These are phyloP conservation scores for Darevskia mixta DNA, from an alignment of 2,797 vertebrate species.

Conservation along the genomic window DNA sequence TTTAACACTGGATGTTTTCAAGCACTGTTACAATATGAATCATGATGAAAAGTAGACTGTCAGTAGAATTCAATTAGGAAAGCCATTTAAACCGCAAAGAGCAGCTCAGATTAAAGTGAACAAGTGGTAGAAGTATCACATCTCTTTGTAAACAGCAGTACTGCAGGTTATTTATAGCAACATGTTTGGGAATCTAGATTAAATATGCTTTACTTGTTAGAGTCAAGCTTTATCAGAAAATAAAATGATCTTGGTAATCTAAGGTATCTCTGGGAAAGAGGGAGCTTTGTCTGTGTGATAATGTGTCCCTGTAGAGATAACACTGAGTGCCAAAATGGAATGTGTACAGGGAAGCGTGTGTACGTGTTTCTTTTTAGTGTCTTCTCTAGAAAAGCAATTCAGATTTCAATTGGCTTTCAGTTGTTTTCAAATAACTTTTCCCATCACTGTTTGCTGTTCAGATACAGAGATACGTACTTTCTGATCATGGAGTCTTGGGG, in stretches of 20 bases:
- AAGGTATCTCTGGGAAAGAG: conserved; percentile 2
- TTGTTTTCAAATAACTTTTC: conserved; percentile 31
- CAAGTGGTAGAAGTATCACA: conserved; percentile 12
- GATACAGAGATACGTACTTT: neutral
- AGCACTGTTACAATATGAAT: neutral
- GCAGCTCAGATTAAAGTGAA: conserved; percentile 23
- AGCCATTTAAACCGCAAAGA: conserved; percentile 33
- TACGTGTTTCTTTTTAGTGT: neutral
- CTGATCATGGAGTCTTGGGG: neutral
- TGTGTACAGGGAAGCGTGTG: accelerated
- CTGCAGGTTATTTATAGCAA: conserved; percentile 44
- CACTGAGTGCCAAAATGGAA: neutral
- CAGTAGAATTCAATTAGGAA: conserved; percentile 41
- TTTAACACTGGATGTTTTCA: neutral
- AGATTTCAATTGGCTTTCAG: neutral
- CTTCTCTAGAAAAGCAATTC: conserved; percentile 13
- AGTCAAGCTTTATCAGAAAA: conserved; percentile 25
- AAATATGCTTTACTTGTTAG: conserved; percentile 40
- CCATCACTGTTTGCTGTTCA: conserved; percentile 14
- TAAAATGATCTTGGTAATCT: conserved; percentile 16
- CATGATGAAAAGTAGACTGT: neutral
- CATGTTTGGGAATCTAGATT: conserved; percentile 29
- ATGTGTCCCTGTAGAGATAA: conserved; percentile 28
- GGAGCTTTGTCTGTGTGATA: neutral
- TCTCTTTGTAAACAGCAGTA: conserved; percentile 22